These are phyloP conservation scores for Drosophila anomalata DNA, from an alignment of 2,888 invertebrate genomes.

Conservation along the genomic window DNA sequence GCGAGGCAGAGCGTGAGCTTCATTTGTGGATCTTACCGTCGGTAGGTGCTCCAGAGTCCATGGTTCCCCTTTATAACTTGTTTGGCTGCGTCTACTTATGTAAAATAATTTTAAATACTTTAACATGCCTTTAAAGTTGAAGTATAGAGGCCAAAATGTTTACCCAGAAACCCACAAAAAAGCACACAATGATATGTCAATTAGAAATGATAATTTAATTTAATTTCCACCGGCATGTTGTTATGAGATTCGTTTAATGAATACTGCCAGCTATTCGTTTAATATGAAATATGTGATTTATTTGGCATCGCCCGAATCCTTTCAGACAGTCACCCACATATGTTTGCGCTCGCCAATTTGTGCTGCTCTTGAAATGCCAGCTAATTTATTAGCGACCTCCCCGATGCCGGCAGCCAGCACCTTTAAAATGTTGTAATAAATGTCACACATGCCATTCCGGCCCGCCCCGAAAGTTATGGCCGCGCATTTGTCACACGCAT, in stretches of 20 bases:
- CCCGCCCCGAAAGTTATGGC: constrained; percentile 68
- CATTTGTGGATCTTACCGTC: constrained; percentile 26
- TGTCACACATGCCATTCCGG: constrained; percentile 65
- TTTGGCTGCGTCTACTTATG: constrained; percentile 3
- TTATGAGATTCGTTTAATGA: constrained; percentile 20
- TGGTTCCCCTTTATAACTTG: neutral
- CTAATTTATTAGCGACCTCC: constrained; percentile 68
- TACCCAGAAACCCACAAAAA: neutral
- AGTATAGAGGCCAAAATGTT: neutral
- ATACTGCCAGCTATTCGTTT: constrained; percentile 17
- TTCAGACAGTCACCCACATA: constrained; percentile 42
- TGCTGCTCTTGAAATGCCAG: constrained; percentile 62
- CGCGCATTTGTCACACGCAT: constrained; percentile 66
- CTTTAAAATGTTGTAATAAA: constrained; percentile 71
- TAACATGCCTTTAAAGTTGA: neutral
- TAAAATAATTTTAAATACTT: constrained; percentile 16
- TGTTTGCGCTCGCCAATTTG: constrained; percentile 57
- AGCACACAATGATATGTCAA: neutral
- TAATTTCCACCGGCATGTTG: constrained; percentile 5
- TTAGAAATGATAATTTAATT: constrained; percentile 30
- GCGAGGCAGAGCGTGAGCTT: constrained; percentile 42
- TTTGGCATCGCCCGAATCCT: constrained; percentile 34
- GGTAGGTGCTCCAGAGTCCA: constrained; percentile 16
- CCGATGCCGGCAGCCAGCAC: constrained; percentile 53
- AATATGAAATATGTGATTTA: constrained; percentile 61